phyloP scores from a whole-genome alignment of 2,888 invertebrate species.

The Patella caerulea region DNA sequence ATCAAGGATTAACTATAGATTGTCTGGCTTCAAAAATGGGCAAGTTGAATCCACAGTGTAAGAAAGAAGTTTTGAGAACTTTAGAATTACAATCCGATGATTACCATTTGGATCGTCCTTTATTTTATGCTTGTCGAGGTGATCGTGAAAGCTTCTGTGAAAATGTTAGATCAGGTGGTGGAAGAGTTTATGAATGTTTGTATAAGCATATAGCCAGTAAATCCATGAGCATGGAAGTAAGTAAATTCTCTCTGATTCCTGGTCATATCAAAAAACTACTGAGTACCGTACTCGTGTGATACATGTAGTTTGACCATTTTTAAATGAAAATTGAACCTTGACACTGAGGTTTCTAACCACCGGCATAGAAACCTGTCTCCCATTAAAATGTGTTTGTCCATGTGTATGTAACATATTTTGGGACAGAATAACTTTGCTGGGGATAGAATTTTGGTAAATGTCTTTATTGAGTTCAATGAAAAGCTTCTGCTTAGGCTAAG shows the following conservation, averaged over 20 bases:
- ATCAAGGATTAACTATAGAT: conserved; percentile 86
- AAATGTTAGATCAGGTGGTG: conserved; percentile 83
- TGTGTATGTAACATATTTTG: no score
- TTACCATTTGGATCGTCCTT: conserved; percentile 87
- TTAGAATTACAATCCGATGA: conserved; percentile 92
- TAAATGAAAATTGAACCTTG: no score
- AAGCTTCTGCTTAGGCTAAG: no score
- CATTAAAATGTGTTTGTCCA: no score
- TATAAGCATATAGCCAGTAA: conserved; percentile 85
- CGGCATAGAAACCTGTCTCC: no score
- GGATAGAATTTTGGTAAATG: no score
- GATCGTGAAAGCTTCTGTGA: conserved; percentile 84
- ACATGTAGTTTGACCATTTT: no score
- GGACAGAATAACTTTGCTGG: no score
- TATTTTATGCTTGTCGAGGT: conserved; percentile 89
- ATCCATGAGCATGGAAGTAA: conserved; percentile 74
- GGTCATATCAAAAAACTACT: no score
- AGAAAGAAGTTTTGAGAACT: conserved; percentile 84
- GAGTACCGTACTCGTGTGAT: no score
- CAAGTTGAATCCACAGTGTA: conserved; percentile 79
- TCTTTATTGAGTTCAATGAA: no score
- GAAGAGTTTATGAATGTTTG: conserved; percentile 90
- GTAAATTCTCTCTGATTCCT: not conserved
- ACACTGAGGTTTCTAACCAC: no score
- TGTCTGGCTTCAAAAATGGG: conserved; percentile 82